phyloP scores from a whole-genome alignment of 2,888 invertebrate species.

The Netelia fuscicornis region DNA sequence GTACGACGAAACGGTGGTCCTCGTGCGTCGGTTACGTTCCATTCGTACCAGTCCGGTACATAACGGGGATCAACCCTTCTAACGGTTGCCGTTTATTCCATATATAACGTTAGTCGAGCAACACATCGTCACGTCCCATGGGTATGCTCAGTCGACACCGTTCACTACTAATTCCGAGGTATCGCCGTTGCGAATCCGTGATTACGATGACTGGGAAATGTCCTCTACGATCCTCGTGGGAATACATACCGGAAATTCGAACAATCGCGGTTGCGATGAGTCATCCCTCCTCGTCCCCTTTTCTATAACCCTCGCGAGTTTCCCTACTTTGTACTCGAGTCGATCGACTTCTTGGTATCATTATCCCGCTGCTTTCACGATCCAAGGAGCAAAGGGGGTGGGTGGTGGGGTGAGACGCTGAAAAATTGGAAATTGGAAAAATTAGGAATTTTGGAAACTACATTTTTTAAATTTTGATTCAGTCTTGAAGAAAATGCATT shows the following conservation, averaged over 20 bases:
- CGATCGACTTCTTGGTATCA: not conserved
- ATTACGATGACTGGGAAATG: constrained; percentile 57
- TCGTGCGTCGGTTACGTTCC: not conserved
- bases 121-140: constrained; percentile 48
- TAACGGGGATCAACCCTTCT: not conserved
- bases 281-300: not conserved
- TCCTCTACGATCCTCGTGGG: constrained; percentile 14
- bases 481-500: too few relatives aligned
- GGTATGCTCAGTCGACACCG: constrained; percentile 56
- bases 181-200: constrained; percentile 63
- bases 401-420: too few relatives aligned
- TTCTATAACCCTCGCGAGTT: not conserved
- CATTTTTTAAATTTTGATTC: too few relatives aligned
- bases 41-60: constrained; percentile 8
- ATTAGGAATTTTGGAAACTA: too few relatives aligned
- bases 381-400: not conserved
- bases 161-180: constrained; percentile 66
- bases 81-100: not conserved
- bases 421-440: too few relatives aligned
- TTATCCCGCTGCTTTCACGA: not conserved
- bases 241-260: constrained; percentile 54
- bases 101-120: too few relatives aligned
- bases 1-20: not conserved
- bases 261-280: constrained; percentile 24
- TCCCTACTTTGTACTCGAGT: not conserved